Evolutionary conservation across 2,113 vertebrate species (phyloP).

Genomic region (Vulpes vulpes): DNA sequence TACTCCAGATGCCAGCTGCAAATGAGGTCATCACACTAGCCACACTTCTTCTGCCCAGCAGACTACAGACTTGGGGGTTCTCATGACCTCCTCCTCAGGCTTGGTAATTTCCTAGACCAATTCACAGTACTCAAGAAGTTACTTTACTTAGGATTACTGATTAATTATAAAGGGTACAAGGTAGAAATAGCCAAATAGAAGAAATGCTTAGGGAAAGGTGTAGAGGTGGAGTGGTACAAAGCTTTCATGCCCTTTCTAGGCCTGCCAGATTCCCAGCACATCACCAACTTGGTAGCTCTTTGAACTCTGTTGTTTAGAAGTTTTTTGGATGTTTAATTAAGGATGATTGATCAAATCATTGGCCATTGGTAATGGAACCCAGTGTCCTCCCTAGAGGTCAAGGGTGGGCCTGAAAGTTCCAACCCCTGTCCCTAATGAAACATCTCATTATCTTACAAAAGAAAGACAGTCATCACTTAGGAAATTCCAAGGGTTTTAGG

Average conservation of each 20-base stretch:
- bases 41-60: not conserved
- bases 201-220: not conserved
- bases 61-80: not conserved
- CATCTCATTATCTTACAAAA: not conserved
- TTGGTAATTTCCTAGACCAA: not conserved
- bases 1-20: not conserved
- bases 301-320: not conserved
- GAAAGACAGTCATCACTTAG: not conserved
- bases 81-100: not conserved
- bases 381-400: not conserved
- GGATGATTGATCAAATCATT: not conserved
- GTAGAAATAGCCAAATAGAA: not conserved
- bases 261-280: too few relatives aligned
- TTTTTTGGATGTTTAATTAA: not conserved
- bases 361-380: not conserved
- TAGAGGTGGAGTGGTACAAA: not conserved
- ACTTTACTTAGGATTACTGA: not conserved
- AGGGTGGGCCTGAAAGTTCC: not conserved
- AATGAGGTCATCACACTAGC: not conserved
- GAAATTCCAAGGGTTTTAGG: not conserved
- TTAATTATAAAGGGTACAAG: not conserved
- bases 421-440: not conserved
- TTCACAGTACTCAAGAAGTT: not conserved
- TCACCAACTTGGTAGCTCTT: not conserved
- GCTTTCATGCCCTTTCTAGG: not conserved